A percentile compares a stretch with the other conserved stretches of the same genome.
phyloP scores from a whole-genome alignment of 2,797 vertebrate species.

The Phalanger gymnotis region DNA sequence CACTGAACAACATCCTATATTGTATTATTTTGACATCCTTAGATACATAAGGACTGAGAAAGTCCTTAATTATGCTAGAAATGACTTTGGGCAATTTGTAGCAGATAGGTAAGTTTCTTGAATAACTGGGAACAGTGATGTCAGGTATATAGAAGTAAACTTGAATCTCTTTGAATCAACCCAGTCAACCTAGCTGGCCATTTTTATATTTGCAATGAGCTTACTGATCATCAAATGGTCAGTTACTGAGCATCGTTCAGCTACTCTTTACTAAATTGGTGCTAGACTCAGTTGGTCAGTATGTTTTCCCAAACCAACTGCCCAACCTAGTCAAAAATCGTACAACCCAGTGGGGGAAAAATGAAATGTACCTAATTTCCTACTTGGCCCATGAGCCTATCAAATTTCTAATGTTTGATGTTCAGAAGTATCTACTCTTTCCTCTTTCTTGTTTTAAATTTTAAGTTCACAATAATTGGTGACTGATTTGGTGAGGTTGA shows the following conservation, averaged over 20 bases:
- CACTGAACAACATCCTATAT: neutral
- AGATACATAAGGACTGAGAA: neutral
- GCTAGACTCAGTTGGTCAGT: neutral
- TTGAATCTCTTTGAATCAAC: neutral
- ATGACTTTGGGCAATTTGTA: slow-evolving; percentile 18
- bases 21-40: neutral
- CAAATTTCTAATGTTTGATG: neutral
- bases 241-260: neutral
- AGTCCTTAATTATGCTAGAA: slow-evolving; percentile 8
- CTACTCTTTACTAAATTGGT: neutral
- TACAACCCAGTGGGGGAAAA: neutral
- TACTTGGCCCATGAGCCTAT: neutral
- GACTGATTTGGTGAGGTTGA: neutral
- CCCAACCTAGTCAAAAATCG: neutral
- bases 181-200: neutral
- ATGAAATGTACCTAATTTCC: neutral
- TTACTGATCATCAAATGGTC: neutral
- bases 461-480: neutral
- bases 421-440: neutral
- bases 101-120: neutral
- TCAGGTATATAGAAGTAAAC: neutral
- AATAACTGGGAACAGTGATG: neutral
- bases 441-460: neutral
- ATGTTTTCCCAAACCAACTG: neutral
- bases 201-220: neutral